Evolutionary conservation across 1,140 invertebrate genomes (phyloP).

Genomic region (Brachionus angularis): DNA sequence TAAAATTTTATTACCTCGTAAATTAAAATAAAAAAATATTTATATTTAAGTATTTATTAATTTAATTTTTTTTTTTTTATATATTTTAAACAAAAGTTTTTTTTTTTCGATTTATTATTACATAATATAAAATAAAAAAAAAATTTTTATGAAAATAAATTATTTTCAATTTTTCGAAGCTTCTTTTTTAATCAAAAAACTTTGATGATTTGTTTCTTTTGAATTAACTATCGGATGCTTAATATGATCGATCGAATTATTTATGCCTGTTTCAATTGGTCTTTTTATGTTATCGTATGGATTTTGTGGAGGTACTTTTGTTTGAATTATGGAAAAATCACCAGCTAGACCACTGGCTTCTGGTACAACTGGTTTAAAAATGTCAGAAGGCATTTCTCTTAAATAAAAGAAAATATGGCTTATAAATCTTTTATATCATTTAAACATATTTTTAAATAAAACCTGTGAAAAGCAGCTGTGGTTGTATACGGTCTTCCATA

Average conservation of each 20-base stretch:
- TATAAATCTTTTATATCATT: too few relatives aligned
- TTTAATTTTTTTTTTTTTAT: too few relatives aligned
- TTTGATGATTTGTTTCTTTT: constrained; percentile 17
- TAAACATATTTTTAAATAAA: too few relatives aligned
- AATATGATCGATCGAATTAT: constrained; percentile 15
- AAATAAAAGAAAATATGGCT: neutral
- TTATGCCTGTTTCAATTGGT: constrained; percentile 17
- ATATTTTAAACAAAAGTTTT: too few relatives aligned
- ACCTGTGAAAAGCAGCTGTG: constrained; percentile 34
- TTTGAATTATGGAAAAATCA: constrained; percentile 35
- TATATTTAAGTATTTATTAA: too few relatives aligned
- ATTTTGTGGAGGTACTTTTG: constrained; percentile 34
- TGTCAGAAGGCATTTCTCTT: neutral
- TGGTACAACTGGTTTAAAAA: too few relatives aligned
- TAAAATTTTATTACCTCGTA: too few relatives aligned
- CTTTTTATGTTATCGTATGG: constrained; percentile 11
- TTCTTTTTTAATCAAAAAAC: neutral
- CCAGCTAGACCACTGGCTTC: constrained; percentile 26
- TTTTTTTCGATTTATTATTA: too few relatives aligned
- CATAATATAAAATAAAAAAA: too few relatives aligned
- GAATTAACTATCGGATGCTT: constrained; percentile 23
- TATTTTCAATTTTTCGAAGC: constrained; percentile 9
- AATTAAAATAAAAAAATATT: too few relatives aligned
- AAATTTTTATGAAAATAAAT: neutral
- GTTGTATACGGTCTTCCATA: constrained; percentile 33